Base-by-base conservation (phyloP, 2,888 invertebrate genomes). In the Pomacea canaliculata region DNA sequence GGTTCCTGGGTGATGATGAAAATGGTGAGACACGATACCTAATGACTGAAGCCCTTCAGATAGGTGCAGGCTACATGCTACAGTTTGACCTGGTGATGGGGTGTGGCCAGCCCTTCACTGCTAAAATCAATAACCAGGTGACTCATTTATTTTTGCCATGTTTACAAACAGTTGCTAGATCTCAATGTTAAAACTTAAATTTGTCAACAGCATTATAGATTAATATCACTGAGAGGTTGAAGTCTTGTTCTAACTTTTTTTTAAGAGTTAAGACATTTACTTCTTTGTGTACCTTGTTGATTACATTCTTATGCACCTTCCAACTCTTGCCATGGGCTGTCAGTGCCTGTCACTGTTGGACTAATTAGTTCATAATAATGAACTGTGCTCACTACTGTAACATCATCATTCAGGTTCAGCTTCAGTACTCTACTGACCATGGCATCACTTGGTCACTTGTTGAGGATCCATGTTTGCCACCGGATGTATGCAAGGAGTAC, bases 71-170 rank as follows among this genome's bases (percentile, higher is more conserved):
- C 0, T 91, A 89, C 79, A 89, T 91, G 84, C 85, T 91, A 56
- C 91, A 91, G 83, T 91, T 91, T 85, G 90, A 91, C 76, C 85
- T 91, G 4, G 88, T 89, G 8, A 91, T 91, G 87, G 90, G 90
- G 27, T 91, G 91, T 82, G 88, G 86, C n/a, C 78, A 84, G 5
- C 83, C 86, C 19, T 88, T 84, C 78, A 78, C 80, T 10, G 82
- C 84, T 65, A 79, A 78, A 62, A 75, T 82, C 16, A 84, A 86
- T 76, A 87, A 88, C 73, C 79, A 85, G 79, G 70, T 74, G 23
- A 79, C 85, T n/a, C 70, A 81, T 23, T 56, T 8, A 37, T 37
- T 37, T 5, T 5, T 37, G 1, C 37, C 37, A 37, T 37, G 37
- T 3, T 37, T 37, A 37, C 37, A 37, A 37, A 37, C 37, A 37